Conservation (phyloP, 2,888 invertebrate genomes). For the Disparrhopalites patrizii region DNA sequence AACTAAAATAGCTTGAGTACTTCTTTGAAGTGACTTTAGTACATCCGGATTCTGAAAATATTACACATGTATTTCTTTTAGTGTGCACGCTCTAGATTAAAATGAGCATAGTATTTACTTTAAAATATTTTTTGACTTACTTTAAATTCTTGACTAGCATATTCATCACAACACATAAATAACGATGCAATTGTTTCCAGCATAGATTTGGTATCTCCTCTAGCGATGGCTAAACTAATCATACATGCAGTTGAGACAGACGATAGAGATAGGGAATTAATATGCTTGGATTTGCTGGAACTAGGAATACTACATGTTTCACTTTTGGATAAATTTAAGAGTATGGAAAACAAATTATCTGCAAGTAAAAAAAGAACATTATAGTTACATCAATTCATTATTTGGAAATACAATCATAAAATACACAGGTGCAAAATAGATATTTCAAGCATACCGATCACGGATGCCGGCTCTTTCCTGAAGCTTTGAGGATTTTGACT, state of each 20-base stretch:
- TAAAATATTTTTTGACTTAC: slow-evolving; percentile 22
- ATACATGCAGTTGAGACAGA: slow-evolving; percentile 88
- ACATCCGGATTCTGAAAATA: slow-evolving; percentile 72
- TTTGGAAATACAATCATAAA: background rate
- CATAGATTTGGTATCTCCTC: slow-evolving; percentile 87
- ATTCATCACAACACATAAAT: slow-evolving; percentile 65
- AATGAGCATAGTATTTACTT: background rate
- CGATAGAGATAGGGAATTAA: slow-evolving; percentile 68
- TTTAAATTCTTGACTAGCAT: slow-evolving; percentile 43
- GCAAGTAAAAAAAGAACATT: slow-evolving; percentile 6
- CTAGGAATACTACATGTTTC: slow-evolving; percentile 51
- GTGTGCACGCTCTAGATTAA: background rate
- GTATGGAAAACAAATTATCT: slow-evolving; percentile 45
- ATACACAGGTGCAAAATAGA: background rate
- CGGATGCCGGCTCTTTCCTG: slow-evolving; percentile 72
- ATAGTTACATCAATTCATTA: background rate
- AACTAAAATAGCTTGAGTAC: slow-evolving; percentile 80
- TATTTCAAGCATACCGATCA: slow-evolving; percentile 57
- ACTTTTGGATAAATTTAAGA: slow-evolving; percentile 41
- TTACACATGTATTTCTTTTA: slow-evolving; percentile 5
- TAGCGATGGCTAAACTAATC: slow-evolving; percentile 83
- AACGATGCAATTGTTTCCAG: slow-evolving; percentile 81
- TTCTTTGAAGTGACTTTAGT: slow-evolving; percentile 76
- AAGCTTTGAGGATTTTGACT: slow-evolving; percentile 83
- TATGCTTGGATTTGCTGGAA: slow-evolving; percentile 59